phyloP scores from a whole-genome alignment of 2,113 vertebrate genomes.

The Danionella cerebrum region DNA sequence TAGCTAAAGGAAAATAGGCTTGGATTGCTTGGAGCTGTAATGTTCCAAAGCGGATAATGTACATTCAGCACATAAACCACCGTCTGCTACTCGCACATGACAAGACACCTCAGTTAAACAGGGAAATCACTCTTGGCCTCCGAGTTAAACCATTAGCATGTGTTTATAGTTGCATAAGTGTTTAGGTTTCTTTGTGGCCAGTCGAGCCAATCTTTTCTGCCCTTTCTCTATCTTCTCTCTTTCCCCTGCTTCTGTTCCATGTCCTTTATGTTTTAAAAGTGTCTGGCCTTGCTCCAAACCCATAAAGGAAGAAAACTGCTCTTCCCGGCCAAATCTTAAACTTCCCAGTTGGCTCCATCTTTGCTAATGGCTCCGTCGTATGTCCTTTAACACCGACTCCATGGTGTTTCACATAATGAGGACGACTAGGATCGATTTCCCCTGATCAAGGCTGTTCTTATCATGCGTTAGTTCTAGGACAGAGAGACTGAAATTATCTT shows the following conservation, averaged over 20 bases:
- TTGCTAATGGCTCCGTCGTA: background rate
- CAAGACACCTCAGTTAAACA: background rate
- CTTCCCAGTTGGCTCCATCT: background rate
- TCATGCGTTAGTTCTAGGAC: background rate
- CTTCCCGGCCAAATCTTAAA: background rate
- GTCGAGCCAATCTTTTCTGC: background rate
- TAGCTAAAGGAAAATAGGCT: background rate
- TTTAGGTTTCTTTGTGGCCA: background rate
- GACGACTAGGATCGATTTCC: conserved; percentile 5
- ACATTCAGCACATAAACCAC: conserved; percentile 1
- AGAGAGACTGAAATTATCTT: background rate
- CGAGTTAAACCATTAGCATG: background rate
- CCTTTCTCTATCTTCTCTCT: background rate
- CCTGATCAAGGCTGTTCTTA: background rate
- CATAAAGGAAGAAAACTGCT: background rate
- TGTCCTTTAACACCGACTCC: background rate
- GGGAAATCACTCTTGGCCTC: background rate
- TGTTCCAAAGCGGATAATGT: background rate
- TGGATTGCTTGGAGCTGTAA: background rate
- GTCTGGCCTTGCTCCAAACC: background rate
- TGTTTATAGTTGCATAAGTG: background rate
- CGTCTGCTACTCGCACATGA: background rate
- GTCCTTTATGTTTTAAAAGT: background rate
- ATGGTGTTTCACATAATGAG: conserved; percentile 7
- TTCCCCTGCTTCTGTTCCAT: background rate